A percentile compares a stretch with the other conserved stretches of the same genome.
phyloP scores from a whole-genome alignment of 2,113 vertebrate genomes.

The Oncorhynchus keta region DNA sequence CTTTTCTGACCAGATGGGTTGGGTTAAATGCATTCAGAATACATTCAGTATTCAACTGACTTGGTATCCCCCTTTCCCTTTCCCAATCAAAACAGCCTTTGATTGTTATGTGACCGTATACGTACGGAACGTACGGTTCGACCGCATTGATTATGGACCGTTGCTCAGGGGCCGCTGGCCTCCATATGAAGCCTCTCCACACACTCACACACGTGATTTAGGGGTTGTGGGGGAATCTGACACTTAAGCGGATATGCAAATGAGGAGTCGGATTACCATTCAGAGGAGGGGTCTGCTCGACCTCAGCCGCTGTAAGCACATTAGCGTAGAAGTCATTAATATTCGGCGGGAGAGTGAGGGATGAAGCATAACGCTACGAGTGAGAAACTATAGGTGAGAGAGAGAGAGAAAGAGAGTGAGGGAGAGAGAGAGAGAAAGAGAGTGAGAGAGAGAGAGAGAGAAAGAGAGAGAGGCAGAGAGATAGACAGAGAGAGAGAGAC shows the following conservation, averaged over 20 bases:
- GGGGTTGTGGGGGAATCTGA: constrained; percentile 68
- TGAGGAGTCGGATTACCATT: constrained; percentile 70
- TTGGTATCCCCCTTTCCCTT: too few species aligned
- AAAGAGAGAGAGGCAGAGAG: not conserved
- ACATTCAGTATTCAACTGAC: too few species aligned
- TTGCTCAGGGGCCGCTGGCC: constrained; percentile 13
- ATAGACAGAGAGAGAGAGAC: not conserved
- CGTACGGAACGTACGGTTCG: not conserved
- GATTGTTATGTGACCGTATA: constrained; percentile 66
- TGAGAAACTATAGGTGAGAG: constrained; percentile 47
- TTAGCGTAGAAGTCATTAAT: constrained; percentile 75
- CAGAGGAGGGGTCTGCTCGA: constrained; percentile 73
- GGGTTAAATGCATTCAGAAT: too few species aligned
- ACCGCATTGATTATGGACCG: constrained; percentile 56
- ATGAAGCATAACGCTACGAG: constrained; percentile 62
- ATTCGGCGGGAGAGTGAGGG: constrained; percentile 61
- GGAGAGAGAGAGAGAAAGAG: too few species aligned
- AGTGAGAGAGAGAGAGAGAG: too few species aligned
- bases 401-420: not conserved
- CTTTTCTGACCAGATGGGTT: constrained; percentile 45
- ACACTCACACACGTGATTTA: constrained; percentile 49
- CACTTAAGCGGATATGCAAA: constrained; percentile 72
- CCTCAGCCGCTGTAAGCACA: constrained; percentile 63
- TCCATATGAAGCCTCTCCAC: constrained; percentile 7
- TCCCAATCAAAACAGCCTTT: constrained; percentile 6